These are phyloP conservation scores for Pseudocheirus occidentalis DNA, from an alignment of 2,797 vertebrate genomes.

Conservation along the genomic window DNA sequence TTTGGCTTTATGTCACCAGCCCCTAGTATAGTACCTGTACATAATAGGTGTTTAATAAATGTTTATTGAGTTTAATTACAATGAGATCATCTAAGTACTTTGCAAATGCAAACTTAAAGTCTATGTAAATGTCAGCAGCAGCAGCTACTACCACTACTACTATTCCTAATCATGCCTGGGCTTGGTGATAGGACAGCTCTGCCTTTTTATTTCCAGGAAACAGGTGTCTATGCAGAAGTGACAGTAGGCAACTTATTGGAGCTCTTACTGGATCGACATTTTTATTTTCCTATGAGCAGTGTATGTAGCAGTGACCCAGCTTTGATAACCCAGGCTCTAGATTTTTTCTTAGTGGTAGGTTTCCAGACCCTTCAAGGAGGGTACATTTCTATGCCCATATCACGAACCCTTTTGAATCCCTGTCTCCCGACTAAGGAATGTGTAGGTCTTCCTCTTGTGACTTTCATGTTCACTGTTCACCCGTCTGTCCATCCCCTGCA, in stretches of 20 bases:
- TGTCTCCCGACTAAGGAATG: neutral
- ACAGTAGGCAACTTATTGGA: neutral
- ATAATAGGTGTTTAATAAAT: neutral
- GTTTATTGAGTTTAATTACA: neutral
- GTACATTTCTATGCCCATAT: neutral
- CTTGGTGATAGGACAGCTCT: neutral
- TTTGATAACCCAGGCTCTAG: neutral
- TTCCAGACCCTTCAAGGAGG: neutral
- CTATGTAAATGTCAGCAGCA: neutral
- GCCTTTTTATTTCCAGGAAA: neutral
- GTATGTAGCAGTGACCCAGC: neutral
- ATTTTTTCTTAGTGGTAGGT: neutral
- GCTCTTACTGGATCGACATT: neutral
- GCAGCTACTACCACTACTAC: neutral
- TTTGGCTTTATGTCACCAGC: neutral
- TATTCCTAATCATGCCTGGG: neutral
- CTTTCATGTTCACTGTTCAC: neutral
- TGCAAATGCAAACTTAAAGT: neutral
- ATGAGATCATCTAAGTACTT: neutral
- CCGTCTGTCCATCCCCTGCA: neutral
- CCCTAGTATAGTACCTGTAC: neutral
- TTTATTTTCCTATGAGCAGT: neutral
- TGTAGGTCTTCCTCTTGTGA: neutral
- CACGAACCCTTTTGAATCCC: constrained; percentile 19
- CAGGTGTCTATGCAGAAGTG: neutral